These are phyloP conservation scores for Notolabrus celidotus DNA, from an alignment of 2,797 vertebrate genomes.

Conservation along the genomic window DNA sequence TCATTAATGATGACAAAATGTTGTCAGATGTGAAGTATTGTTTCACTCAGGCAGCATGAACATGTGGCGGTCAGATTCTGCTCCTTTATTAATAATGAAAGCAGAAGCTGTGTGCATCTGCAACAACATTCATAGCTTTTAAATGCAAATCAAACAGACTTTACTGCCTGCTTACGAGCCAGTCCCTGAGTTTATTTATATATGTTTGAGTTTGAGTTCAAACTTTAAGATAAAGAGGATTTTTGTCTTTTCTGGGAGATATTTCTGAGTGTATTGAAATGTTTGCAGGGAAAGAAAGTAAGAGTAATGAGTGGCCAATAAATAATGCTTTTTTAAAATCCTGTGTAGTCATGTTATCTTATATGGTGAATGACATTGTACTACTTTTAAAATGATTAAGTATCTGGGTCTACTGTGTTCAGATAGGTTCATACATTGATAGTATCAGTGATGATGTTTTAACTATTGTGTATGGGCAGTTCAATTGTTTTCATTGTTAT, in stretches of 20 bases:
- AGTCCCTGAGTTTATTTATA: too few species aligned
- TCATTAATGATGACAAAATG: not conserved
- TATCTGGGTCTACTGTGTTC: not conserved
- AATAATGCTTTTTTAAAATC: not conserved
- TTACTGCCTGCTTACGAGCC: too few species aligned
- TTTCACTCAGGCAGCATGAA: not conserved
- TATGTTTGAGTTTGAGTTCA: too few species aligned
- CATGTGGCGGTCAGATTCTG: not conserved
- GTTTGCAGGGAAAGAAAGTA: not conserved
- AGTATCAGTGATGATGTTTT: not conserved
- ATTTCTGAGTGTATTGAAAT: not conserved
- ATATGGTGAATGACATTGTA: not conserved
- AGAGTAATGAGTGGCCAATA: not conserved
- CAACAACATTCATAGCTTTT: conserved; percentile 6
- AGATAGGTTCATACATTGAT: not conserved
- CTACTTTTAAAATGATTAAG: not conserved
- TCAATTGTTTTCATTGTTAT: not conserved
- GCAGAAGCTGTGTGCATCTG: conserved; percentile 7
- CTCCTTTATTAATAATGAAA: not conserved
- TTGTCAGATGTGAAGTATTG: not conserved
- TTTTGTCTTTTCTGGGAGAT: too few species aligned
- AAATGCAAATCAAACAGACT: too few species aligned
- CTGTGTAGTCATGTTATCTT: not conserved
- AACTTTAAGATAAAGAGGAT: too few species aligned
- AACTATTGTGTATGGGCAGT: not conserved